Evolutionary conservation across 2,797 vertebrate species (phyloP).

Genomic region (Harpagifer antarcticus): DNA sequence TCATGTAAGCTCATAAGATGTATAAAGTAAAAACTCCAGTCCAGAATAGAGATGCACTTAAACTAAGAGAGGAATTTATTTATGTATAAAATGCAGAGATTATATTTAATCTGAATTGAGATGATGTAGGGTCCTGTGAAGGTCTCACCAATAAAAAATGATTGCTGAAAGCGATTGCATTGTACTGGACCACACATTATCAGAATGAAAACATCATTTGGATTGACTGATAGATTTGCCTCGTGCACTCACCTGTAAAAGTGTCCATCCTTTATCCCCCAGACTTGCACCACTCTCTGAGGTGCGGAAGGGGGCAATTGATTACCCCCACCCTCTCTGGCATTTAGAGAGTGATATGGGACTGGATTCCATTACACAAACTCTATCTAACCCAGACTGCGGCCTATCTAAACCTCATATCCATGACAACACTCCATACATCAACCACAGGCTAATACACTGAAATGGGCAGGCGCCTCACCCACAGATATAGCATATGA

Average conservation of each 20-base stretch:
- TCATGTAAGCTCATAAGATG: slow-evolving; percentile 13
- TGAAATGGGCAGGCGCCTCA: slow-evolving; percentile 70
- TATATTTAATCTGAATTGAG: slow-evolving; percentile 25
- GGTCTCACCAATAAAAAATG: slow-evolving; percentile 33
- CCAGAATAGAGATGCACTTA: background rate
- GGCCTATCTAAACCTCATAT: slow-evolving; percentile 83
- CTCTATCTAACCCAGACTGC: slow-evolving; percentile 77
- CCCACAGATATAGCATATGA: slow-evolving; percentile 65
- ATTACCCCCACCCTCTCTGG: slow-evolving; percentile 73
- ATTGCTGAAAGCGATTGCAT: slow-evolving; percentile 20
- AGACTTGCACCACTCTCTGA: slow-evolving; percentile 60
- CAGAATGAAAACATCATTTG: slow-evolving; percentile 74
- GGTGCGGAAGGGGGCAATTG: slow-evolving; percentile 72
- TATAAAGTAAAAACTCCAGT: background rate
- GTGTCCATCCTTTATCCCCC: slow-evolving; percentile 73
- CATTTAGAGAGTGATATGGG: slow-evolving; percentile 71
- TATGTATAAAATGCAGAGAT: slow-evolving; percentile 25
- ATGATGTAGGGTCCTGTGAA: slow-evolving; percentile 25
- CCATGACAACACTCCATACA: slow-evolving; percentile 82
- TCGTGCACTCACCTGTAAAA: slow-evolving; percentile 72
- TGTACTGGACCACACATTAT: slow-evolving; percentile 62
- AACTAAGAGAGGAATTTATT: background rate
- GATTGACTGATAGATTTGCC: slow-evolving; percentile 78
- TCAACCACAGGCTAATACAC: slow-evolving; percentile 82
- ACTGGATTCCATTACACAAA: slow-evolving; percentile 84